Base-by-base conservation (phyloP, 2,888 invertebrate genomes). In the Cryptocephalus primarius region DNA sequence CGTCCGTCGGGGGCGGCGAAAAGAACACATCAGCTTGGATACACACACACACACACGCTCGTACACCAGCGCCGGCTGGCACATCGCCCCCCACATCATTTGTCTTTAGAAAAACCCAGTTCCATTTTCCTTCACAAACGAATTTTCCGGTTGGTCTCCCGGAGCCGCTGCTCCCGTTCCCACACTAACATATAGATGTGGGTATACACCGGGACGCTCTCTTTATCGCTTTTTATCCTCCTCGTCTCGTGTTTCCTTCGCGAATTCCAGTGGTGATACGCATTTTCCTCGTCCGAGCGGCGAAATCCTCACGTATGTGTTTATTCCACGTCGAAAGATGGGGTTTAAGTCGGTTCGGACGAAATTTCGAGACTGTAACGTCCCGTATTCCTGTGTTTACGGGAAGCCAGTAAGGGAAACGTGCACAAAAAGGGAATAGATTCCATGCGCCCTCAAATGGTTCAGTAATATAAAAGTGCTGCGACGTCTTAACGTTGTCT, bases 81-180 rank as follows among this genome's bases (percentile, higher is more conserved):
- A 64, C 64, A 65, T 64, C 63, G 60, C 62, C 61, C 62, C 63
- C 61, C 61, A 64, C 66, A 68, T 69, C 69, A 69, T 70, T 70
- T 70, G 70, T 70, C 70, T 70, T 67, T 62, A 63, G 66, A 66
- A 69, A 69, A 69, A 68, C 64, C 66, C 64, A 62, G 65, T 65
- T 65, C 68, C 68, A 69, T 69, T 69, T 69, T 69, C 67, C 64
- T 65, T 65, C 62, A 71, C 70, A 71, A 71, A 70, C 70, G 70
- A 71, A 71, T 71, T 71, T 71, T 69, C 69, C 64, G 64, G 64
- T 56, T 66, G 67, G 66, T 56, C 65, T 67, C 65, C 51, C 58
- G 56, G 54, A 65, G 64, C 60, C 40, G 31, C 65, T 67, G 66
- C 57, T 63, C 57, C 53, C 60, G 61, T 70, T 69, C 70, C 66